These are phyloP conservation scores for Parapristionchus giblindavisi DNA, from an alignment of 2,888 invertebrate species.

Conservation along the genomic window DNA sequence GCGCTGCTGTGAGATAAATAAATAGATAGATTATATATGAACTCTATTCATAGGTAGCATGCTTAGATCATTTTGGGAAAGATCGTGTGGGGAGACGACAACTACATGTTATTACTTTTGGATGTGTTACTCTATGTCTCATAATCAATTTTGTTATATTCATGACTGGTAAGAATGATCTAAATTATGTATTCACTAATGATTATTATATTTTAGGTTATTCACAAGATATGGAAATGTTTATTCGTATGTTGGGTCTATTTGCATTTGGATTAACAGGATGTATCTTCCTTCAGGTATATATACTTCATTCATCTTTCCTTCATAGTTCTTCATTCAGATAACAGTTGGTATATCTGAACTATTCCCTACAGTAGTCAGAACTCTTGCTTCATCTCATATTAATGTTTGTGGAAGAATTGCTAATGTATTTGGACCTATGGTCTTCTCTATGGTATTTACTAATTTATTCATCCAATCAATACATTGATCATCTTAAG, in stretches of 20 bases:
- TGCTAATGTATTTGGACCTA: constrained; percentile 54
- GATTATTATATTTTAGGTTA: background rate
- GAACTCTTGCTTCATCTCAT: constrained; percentile 53
- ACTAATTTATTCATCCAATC: background rate
- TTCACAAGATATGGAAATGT: constrained; percentile 10
- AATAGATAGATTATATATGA: background rate
- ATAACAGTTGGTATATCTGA: constrained; percentile 48
- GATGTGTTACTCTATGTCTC: constrained; percentile 51
- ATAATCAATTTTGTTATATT: constrained; percentile 47
- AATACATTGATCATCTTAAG: background rate
- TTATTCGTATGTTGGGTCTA: constrained; percentile 48
- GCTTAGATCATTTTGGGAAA: constrained; percentile 52
- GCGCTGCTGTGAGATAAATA: constrained; percentile 42
- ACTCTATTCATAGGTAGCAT: constrained; percentile 44
- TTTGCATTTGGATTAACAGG: constrained; percentile 57
- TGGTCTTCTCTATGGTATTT: constrained; percentile 51
- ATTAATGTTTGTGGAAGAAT: constrained; percentile 54
- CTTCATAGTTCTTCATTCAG: constrained; percentile 29
- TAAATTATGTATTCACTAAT: background rate
- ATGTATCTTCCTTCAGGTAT: constrained; percentile 50
- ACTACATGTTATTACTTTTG: constrained; percentile 54
- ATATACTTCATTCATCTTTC: background rate
- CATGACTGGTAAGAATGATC: constrained; percentile 38
- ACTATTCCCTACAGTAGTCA: constrained; percentile 55
- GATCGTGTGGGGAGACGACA: constrained; percentile 47